Evolutionary conservation across 2,888 invertebrate species (phyloP), one percentile per base, ranked within the genome.

Genomic region (Phymatocera aterrima): DNA sequence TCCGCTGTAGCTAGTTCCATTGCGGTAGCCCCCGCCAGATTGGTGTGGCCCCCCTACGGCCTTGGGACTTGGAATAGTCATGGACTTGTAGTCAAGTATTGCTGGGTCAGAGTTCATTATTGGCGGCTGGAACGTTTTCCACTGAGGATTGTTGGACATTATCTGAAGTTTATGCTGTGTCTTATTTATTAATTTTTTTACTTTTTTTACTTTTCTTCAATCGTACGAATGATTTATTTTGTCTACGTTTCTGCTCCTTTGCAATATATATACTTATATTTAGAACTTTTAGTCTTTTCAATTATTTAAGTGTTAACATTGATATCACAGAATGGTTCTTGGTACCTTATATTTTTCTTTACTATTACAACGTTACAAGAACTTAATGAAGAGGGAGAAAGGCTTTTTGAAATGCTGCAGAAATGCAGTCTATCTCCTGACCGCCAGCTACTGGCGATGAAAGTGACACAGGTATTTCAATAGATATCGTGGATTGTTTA

Each of bases 41-140:
- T 88, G 87, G 81, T 89, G 89, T 74, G 87, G 84, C 80, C 85
- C 86, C 77, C 85, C 84, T 79, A 86, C 87, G 78, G 86, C 87
- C 82, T 89, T 90, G 78, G 89, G 86, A 85, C 90, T 92, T 83
- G 93, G 91, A 87, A 93, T 93, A 89, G 94, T 94, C 92, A 95
- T 93, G 89, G 95, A 94, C 92, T 96, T 94, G 91, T 95, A 96
- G 91, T 96, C 96, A 91, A 96, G 94, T 92, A 96, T 94, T 90
- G 96, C 94, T 88, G 94, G 93, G 91, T 96, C 95, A 91, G 95
- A 94, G 92, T 95, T 95, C 93, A 95, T 94, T 93, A 94, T 94
- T 93, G 96, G 96, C 95, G 96, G 95, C 94, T 96, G 96, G 95
- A 96, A 96, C 92, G 94, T 94, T 93, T 95, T 95, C 95, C 95